Evolutionary conservation across 2,113 vertebrate genomes (phyloP), one percentile per base, ranked within the genome.

Genomic region (Hystrix cristata): DNA sequence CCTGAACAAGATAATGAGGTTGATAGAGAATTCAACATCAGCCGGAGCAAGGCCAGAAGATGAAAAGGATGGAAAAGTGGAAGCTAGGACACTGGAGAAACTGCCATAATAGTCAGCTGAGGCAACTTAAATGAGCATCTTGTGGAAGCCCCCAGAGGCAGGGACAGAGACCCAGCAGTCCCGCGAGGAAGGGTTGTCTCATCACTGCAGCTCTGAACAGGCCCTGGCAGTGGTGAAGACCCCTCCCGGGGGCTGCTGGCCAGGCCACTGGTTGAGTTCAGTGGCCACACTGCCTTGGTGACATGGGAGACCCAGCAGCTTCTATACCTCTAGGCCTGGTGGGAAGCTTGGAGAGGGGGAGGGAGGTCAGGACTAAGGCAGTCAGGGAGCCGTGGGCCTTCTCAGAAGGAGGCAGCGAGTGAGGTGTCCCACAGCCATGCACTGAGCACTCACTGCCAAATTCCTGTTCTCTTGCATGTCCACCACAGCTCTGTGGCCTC

Each of bases 391-490:
- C 0, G n/a, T 38, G 2, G 10, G 43, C 83, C 31, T 46, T 21
- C 15, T 53, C 48, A 31, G 21, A 34, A 53, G 55, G n/a, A 18
- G 51, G n/a, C 21, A 7, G n/a, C 5, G 0, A 1, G 18, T 25
- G 46, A 53, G 38, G 53, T 9, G 13, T 8, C 5, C 7, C 57
- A 2, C 1, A 0, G 13, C 65, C 23, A 0, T 4, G 23, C 0
- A 3, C 38, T 4, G 25, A 5, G n/a, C 10, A 3, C 90, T 59
- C 25, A 8, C 15, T 0, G 9, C 25, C 13, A 12, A 46, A 38
- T 19, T 38, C 82, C n/a, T 10, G 7, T 6, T 12, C 16, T 38
- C 15, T 0, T 12, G 4, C 43, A 19, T 64, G 13, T 62, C 67
- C 21, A 8, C n/a, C 14, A 0, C 48, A 43, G 62, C 62, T 53